Percentiles rank a stretch among this genome's conserved stretches.
Evolutionary conservation across 35 echinoderm and acorn worm genomes (phyloP).

Genomic region (Eucidaris tribuloides): DNA sequence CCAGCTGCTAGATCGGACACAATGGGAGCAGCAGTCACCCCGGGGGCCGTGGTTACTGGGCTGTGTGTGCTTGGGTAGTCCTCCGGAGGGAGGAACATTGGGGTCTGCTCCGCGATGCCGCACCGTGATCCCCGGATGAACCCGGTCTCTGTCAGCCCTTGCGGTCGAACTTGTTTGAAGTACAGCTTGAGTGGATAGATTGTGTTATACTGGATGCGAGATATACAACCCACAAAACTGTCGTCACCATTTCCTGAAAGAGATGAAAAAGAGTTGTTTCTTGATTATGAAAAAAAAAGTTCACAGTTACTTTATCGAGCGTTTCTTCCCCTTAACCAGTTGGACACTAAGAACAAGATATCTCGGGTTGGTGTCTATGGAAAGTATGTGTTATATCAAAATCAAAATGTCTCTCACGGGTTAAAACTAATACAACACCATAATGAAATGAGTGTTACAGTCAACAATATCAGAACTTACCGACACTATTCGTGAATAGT

Average conservation of each 20-base stretch:
- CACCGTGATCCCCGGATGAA: constrained; percentile 59
- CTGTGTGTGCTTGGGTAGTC: background rate
- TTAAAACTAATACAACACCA: background rate
- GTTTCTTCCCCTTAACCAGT: background rate
- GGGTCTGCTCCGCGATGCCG: constrained; percentile 47
- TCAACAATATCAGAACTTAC: too few species aligned
- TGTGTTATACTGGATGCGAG: constrained; percentile 68
- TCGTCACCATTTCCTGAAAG: constrained; percentile 26
- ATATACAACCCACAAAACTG: constrained; percentile 75
- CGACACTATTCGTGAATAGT: too few species aligned
- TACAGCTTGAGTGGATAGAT: constrained; percentile 65
- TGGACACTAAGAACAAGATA: too few species aligned
- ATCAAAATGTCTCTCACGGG: background rate
- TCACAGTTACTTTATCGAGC: background rate
- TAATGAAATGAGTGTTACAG: too few species aligned
- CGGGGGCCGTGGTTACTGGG: background rate
- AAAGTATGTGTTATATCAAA: too few species aligned
- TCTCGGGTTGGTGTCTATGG: too few species aligned
- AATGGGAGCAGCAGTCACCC: background rate
- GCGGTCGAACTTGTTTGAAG: constrained; percentile 23
- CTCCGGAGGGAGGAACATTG: constrained; percentile 4
- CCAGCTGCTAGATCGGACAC: constrained; percentile 36
- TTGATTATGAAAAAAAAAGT: background rate
- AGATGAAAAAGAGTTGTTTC: background rate
- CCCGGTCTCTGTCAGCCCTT: constrained; percentile 31